Evolutionary conservation across 2,888 invertebrate genomes (phyloP).

Genomic region (Leucophenga maculata): DNA sequence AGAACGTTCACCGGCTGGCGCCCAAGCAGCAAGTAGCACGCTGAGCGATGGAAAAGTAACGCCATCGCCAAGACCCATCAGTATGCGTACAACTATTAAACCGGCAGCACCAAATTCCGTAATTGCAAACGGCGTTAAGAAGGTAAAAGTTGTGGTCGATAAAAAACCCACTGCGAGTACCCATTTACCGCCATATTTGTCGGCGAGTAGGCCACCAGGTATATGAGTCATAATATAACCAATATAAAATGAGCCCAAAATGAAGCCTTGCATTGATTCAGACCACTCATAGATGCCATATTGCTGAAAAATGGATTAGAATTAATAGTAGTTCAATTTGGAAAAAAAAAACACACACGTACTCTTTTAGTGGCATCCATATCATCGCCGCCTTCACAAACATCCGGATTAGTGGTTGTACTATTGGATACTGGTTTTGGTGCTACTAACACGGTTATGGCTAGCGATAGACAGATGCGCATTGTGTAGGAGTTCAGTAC

Average conservation of each 20-base stretch:
- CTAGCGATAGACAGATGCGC: slow-evolving; percentile 79
- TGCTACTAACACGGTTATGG: slow-evolving; percentile 75
- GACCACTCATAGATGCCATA: slow-evolving; percentile 77
- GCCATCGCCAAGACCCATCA: slow-evolving; percentile 88
- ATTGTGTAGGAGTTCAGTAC: slow-evolving; percentile 80
- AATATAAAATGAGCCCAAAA: slow-evolving; percentile 85
- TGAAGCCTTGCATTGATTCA: slow-evolving; percentile 79
- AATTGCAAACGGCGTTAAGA: slow-evolving; percentile 30
- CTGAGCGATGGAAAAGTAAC: slow-evolving; percentile 86
- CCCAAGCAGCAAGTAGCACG: slow-evolving; percentile 84
- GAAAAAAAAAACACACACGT: not conserved
- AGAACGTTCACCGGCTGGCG: slow-evolving; percentile 81
- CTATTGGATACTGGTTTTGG: not conserved
- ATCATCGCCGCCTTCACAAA: not conserved
- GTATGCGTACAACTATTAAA: slow-evolving; percentile 79
- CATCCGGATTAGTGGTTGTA: fast-evolving
- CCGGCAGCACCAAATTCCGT: slow-evolving; percentile 69
- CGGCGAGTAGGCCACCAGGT: slow-evolving; percentile 85
- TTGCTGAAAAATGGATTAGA: not conserved
- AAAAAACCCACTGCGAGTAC: slow-evolving; percentile 83
- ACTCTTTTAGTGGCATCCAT: not conserved
- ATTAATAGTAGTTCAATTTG: not conserved
- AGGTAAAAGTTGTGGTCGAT: slow-evolving; percentile 75
- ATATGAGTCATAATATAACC: slow-evolving; percentile 86
- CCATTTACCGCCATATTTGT: slow-evolving; percentile 86